Conservation (phyloP, 1,140 invertebrate genomes). For the Hypsibius dujardini region DNA sequence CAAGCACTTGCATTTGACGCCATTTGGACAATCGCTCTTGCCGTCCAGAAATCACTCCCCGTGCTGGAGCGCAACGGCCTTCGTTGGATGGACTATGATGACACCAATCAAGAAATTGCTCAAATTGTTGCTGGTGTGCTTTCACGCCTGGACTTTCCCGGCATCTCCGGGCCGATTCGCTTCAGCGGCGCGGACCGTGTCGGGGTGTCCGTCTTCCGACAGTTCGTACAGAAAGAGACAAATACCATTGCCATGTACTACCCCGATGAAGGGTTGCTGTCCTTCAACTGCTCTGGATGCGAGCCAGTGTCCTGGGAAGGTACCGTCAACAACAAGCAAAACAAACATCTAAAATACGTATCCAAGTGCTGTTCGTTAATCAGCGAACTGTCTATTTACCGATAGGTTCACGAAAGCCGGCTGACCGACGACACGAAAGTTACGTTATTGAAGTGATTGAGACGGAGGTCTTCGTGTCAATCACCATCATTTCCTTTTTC, state of each 20-base stretch:
- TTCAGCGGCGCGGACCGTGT: slow-evolving; percentile 66
- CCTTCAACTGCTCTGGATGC: slow-evolving; percentile 53
- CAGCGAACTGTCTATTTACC: too few relatives aligned
- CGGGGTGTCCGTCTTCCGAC: slow-evolving; percentile 60
- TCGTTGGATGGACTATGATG: slow-evolving; percentile 47
- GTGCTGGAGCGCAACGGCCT: slow-evolving; percentile 25
- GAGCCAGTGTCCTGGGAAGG: slow-evolving; percentile 49
- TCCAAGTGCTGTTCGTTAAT: too few relatives aligned
- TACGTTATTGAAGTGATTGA: slow-evolving; percentile 47
- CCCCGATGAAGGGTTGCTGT: slow-evolving; percentile 42
- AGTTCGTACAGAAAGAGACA: slow-evolving; percentile 56
- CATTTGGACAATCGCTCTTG: slow-evolving; percentile 64
- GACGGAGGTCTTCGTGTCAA: slow-evolving; percentile 49
- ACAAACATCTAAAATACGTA: too few relatives aligned
- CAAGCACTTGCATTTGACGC: slow-evolving; percentile 61
- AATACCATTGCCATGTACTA: slow-evolving; percentile 55
- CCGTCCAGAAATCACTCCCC: slow-evolving; percentile 36
- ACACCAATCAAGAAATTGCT: slow-evolving; percentile 48
- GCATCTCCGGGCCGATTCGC: slow-evolving; percentile 65
- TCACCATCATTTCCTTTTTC: slow-evolving; percentile 48
- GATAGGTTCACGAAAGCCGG: not conserved
- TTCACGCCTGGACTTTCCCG: slow-evolving; percentile 52
- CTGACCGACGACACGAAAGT: not conserved
- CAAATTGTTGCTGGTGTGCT: slow-evolving; percentile 47
- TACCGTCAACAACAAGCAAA: too few relatives aligned